Evolutionary conservation across 1,140 invertebrate genomes (phyloP).

Genomic region (Cataglyphis hispanica): DNA sequence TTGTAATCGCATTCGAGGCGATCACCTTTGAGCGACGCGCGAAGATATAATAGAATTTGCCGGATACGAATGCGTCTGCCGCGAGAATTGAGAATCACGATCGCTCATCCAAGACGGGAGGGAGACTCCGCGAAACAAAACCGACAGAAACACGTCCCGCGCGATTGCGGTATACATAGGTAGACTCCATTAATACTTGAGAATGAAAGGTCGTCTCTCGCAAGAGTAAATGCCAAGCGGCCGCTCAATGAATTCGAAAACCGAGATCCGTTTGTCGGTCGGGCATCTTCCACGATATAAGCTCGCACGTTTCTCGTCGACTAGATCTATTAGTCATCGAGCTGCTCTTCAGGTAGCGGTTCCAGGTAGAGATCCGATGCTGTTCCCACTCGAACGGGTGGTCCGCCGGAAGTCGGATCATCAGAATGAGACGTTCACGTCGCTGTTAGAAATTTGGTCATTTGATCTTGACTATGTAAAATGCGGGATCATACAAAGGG

Average conservation of each 20-base stretch:
- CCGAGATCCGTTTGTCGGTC: slow-evolving; percentile 33
- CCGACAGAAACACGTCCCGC: slow-evolving; percentile 1
- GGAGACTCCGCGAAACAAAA: slow-evolving; percentile 14
- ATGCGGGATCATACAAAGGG: slow-evolving; percentile 9
- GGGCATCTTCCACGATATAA: slow-evolving; percentile 26
- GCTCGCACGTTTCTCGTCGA: slow-evolving; percentile 29
- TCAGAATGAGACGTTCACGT: slow-evolving; percentile 31
- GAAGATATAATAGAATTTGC: slow-evolving; percentile 28
- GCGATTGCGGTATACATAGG: slow-evolving; percentile 26
- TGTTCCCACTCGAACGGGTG: slow-evolving; percentile 68
- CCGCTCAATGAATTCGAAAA: slow-evolving; percentile 68
- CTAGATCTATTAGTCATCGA: slow-evolving; percentile 71
- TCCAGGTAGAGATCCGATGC: slow-evolving; percentile 45
- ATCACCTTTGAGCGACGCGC: slow-evolving; percentile 17
- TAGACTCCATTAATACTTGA: slow-evolving; percentile 68
- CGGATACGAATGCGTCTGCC: slow-evolving; percentile 37
- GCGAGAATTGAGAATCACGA: slow-evolving; percentile 41
- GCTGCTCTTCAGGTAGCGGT: slow-evolving; percentile 55
- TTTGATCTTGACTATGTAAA: slow-evolving; percentile 17
- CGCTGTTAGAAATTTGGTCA: slow-evolving; percentile 21
- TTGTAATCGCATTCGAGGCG: slow-evolving; percentile 28
- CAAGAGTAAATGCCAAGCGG: slow-evolving; percentile 68
- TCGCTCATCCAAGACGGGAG: slow-evolving; percentile 24
- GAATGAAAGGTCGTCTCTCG: slow-evolving; percentile 68
- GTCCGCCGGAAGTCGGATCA: slow-evolving; percentile 64